Evolutionary conservation across 64 coral and sea anemone species (phyloP).

Genomic region (Montipora sp.): DNA sequence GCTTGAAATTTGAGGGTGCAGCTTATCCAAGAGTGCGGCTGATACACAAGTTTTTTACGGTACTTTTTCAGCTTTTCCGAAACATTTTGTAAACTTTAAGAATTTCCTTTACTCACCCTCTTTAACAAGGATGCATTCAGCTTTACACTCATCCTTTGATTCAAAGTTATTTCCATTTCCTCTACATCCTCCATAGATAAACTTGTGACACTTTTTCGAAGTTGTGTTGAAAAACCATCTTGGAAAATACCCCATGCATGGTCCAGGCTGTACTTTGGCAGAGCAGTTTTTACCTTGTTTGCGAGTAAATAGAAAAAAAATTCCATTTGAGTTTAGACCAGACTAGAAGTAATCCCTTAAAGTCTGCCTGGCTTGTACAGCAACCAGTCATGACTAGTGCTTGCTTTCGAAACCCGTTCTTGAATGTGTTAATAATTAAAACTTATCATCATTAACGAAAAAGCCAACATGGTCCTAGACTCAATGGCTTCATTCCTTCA

Average conservation of each 20-base stretch:
- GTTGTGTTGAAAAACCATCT: constrained; percentile 37
- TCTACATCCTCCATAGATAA: constrained; percentile 60
- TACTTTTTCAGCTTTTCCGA: too few species aligned
- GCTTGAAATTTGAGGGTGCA: too few species aligned
- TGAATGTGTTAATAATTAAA: too few species aligned
- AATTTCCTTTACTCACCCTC: not conserved
- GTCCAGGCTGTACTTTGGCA: not conserved
- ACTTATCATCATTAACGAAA: too few species aligned
- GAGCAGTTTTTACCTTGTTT: not conserved
- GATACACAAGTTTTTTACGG: too few species aligned
- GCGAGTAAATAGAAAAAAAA: not conserved
- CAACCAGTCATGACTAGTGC: too few species aligned
- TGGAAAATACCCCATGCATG: constrained; percentile 25
- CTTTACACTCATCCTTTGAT: constrained; percentile 4
- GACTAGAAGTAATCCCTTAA: not conserved
- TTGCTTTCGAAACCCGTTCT: too few species aligned
- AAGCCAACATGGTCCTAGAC: too few species aligned
- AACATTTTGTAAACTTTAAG: too few species aligned
- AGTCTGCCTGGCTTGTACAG: too few species aligned
- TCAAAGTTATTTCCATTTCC: constrained; percentile 62
- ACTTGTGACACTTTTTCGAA: constrained; percentile 18
- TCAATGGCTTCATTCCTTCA: too few species aligned
- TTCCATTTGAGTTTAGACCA: not conserved
- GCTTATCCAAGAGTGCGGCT: too few species aligned
- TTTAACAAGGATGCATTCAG: not conserved